Evolutionary conservation across 1,140 invertebrate species (phyloP), one percentile per base, ranked within the genome.

Genomic region (Drosophila kurseongensis): DNA sequence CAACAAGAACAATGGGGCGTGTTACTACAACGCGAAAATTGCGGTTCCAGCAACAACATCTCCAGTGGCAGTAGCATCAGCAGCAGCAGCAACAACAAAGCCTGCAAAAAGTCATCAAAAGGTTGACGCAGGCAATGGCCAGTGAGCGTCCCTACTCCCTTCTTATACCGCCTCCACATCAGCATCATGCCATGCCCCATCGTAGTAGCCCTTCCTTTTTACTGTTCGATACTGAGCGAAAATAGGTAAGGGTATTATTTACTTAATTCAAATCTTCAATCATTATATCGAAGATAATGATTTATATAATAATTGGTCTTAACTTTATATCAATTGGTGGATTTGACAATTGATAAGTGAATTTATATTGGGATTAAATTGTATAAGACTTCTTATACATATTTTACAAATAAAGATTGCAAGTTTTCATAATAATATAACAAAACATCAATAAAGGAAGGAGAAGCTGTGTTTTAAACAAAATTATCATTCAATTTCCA

Each of bases 41-140:
- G 81, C 59, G 80, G 80, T 76, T 69, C 60, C 63, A 81, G 18
- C 83, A 82, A 48, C 75, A 73, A 54, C 65, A 80, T 38, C 75
- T 57, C 13, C 29, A 42, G 36, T 32, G 18, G 59, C 40, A 41
- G 27, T 32, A 1, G 36, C 38, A 51, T 12, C 23, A 54, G n/a
- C 66, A 59, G 12, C 36, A 61, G 14, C 42, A 52, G 13, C n/a
- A 68, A 48, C 16, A 66, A 44, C n/a, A 73, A 40, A 51, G 45
- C 42, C 29, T 35, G 80, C 84, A 67, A 89, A 88, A 88, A 88
- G 83, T 89, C 83, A 88, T 89, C 84, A 88, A 88, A 88, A 84
- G 83, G 83, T 86, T 86, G 83, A 88, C 83, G 83, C 79, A 80
- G 71, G 79, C 81, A 81, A 86, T 82, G 59, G 45, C 79, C 78